Evolutionary conservation across 2,113 vertebrate genomes (phyloP), one percentile per base, ranked within the genome.

Genomic region (Scalopus aquaticus): DNA sequence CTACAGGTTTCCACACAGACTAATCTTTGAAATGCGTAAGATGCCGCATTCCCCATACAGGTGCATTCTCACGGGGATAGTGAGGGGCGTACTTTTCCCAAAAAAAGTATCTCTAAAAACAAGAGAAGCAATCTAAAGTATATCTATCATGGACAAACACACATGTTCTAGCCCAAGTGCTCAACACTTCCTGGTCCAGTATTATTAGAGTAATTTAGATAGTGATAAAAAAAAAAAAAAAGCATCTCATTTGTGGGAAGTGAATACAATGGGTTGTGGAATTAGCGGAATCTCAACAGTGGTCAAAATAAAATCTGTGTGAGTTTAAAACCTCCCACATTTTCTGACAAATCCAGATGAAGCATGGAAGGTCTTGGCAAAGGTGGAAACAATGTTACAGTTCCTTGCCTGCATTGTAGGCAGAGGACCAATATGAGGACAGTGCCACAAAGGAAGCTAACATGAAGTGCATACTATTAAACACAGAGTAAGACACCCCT

Each of bases 201-300:
- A 56, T 39, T 82, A 85, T 51, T 39, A 65, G 58, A 92, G 28
- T 76, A 22, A 87, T 7, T 13, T 82, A 92, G 56, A 32, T 46
- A 92, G 65, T 46, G 37, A 70, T 30, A 58, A 76, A 39, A 89
- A 79, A 88, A 90, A 58, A 76, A 39, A 89, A 79, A 88, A 90
- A 17, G 16, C 24, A 76, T 84, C 67, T 30, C 5, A 30, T 9
- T 0, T 19, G n/a, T 70, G 32, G 73, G 24, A 60, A 78, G 12
- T 44, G 13, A 72, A 78, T 3, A 65, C 3, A 4, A 7, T 3
- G 1, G 10, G 2, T 58, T 8, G 13, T 37, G 10, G 22, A 88
- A 37, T 73, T 30, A 84, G n/a, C 15, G 1, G 35, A 84, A 79
- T 37, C 39, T 46, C 30, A 73, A 15, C 15, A 77, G 19, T 46